A percentile compares a stretch with the other conserved stretches of the same genome.
Evolutionary conservation across 2,113 vertebrate genomes (phyloP).

Genomic region (Atractosteus spatula): DNA sequence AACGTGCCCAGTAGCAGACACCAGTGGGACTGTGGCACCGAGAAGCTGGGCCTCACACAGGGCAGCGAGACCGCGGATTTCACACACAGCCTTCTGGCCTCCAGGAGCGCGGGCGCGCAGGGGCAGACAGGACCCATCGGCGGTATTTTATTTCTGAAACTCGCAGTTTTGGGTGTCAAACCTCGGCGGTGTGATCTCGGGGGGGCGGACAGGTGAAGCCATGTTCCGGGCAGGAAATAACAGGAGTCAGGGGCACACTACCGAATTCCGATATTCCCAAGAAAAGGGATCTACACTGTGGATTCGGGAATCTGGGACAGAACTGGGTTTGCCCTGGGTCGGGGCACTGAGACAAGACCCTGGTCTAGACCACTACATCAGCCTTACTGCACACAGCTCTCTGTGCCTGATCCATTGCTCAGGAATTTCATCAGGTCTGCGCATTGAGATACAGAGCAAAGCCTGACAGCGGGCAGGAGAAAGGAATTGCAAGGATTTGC

Average conservation of each 20-base stretch:
- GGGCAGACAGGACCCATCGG: slow-evolving; percentile 24
- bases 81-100: slow-evolving; percentile 21
- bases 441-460: not conserved
- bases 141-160: slow-evolving; percentile 16
- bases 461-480: not conserved
- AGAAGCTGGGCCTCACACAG: not conserved
- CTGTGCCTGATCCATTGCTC: slow-evolving; percentile 2
- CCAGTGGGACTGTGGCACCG: slow-evolving; percentile 14
- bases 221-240: not conserved
- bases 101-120: not conserved
- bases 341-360: slow-evolving; percentile 26
- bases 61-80: slow-evolving; percentile 20
- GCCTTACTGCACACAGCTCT: not conserved
- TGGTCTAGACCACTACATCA: slow-evolving; percentile 18
- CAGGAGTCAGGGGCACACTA: not conserved
- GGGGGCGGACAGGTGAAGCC: slow-evolving; percentile 18
- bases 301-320: slow-evolving; percentile 5
- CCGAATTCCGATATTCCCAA: not conserved
- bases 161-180: slow-evolving; percentile 17
- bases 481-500: not conserved
- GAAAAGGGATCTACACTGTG: slow-evolving; percentile 4
- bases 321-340: not conserved
- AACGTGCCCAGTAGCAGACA: not conserved
- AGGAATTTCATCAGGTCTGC: slow-evolving; percentile 7
- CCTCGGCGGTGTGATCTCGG: slow-evolving; percentile 24